These are phyloP conservation scores for Astyanax mexicanus DNA, from an alignment of 2,797 vertebrate genomes.

Conservation along the genomic window DNA sequence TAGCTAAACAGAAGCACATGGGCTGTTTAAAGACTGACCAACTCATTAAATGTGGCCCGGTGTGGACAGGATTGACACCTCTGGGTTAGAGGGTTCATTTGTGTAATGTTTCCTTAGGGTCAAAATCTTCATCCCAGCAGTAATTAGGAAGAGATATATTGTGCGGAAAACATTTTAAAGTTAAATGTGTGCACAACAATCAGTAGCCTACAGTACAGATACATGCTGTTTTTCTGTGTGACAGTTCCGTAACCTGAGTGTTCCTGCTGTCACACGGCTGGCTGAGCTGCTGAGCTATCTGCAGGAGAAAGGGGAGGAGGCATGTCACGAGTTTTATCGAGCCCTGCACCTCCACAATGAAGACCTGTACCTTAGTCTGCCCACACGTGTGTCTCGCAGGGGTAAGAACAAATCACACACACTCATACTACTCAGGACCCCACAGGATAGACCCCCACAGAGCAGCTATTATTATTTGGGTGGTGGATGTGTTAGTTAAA, in stretches of 20 bases:
- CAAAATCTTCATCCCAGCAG: no score
- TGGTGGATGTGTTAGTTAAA: no score
- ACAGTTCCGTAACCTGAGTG: slow-evolving; percentile 87
- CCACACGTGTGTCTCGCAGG: slow-evolving; percentile 79
- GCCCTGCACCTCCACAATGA: slow-evolving; percentile 88
- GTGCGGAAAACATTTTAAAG: background rate
- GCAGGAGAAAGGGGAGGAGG: slow-evolving; percentile 80
- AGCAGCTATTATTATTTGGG: no score
- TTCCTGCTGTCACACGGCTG: slow-evolving; percentile 77
- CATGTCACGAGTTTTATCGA: slow-evolving; percentile 90
- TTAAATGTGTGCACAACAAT: background rate
- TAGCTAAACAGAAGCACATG: no score
- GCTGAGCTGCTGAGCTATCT: slow-evolving; percentile 83
- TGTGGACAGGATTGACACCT: no score
- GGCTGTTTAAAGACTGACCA: no score
- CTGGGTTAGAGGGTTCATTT: no score
- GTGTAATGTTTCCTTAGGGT: no score
- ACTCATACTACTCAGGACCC: background rate
- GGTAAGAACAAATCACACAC: slow-evolving; percentile 56
- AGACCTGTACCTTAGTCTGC: slow-evolving; percentile 81
- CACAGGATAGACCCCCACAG: no score
- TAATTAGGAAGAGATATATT: no score
- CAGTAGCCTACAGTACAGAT: background rate
- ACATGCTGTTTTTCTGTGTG: slow-evolving; percentile 42
- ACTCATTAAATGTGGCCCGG: no score